Conservation (phyloP, 2,113 vertebrate genomes). For the Eublepharis macularius region DNA sequence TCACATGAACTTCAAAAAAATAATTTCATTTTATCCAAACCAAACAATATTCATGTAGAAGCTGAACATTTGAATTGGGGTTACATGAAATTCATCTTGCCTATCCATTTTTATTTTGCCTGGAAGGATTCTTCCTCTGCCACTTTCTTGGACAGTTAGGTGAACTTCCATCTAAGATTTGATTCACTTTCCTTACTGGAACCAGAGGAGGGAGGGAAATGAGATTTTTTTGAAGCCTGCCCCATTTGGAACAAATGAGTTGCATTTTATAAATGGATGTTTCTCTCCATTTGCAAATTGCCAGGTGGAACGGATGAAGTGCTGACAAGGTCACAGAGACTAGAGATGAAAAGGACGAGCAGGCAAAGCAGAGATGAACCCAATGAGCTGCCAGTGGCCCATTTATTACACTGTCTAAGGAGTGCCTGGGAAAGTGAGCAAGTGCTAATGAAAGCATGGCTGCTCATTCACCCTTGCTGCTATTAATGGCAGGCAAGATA, state of each 20-base stretch:
- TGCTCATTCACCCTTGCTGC: constrained; percentile 7
- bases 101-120: not conserved
- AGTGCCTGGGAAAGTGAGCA: constrained; percentile 12
- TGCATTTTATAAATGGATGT: constrained; percentile 15
- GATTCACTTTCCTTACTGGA: not conserved
- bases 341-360: constrained; percentile 2
- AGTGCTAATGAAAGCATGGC: constrained; percentile 7
- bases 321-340: constrained; percentile 26
- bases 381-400: not conserved
- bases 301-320: constrained; percentile 25
- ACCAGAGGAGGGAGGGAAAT: not conserved
- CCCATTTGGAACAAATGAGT: not conserved
- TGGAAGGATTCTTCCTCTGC: not conserved
- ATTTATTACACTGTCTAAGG: constrained; percentile 19
- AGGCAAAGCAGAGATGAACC: not conserved
- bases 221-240: constrained; percentile 1
- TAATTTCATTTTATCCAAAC: not conserved
- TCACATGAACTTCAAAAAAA: not conserved
- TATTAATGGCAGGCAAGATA: not conserved
- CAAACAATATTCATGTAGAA: not conserved
- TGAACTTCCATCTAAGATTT: not conserved
- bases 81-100: not conserved
- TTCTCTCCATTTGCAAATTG: constrained; percentile 20
- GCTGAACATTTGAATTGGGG: not conserved
- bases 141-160: not conserved